phyloP scores from a whole-genome alignment of 2,797 vertebrate species.

The Silurus lanzhouensis region DNA sequence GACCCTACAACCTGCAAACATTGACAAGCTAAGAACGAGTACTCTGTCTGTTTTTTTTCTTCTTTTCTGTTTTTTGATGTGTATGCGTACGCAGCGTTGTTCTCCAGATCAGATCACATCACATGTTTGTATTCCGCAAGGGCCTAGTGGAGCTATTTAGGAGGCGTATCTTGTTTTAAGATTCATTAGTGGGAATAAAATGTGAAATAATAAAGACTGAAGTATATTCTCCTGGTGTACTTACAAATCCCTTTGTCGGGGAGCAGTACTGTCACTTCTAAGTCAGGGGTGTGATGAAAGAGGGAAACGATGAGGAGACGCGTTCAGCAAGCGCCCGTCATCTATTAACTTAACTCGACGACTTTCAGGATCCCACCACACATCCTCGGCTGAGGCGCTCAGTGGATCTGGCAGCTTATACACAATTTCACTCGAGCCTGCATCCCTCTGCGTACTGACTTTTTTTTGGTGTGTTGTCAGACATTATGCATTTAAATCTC shows the following conservation, averaged over 20 bases:
- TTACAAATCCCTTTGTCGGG: conserved; percentile 72
- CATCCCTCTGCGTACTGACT: conserved; percentile 47
- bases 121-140: conserved; percentile 15
- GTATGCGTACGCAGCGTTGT: conserved; percentile 59
- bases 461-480: conserved; percentile 40
- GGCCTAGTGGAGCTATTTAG: conserved; percentile 43
- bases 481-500: conserved; percentile 51
- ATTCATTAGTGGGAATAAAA: conserved; percentile 79
- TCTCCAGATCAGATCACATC: conserved; percentile 45
- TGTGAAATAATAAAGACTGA: conserved; percentile 77
- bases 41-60: conserved; percentile 50
- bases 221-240: conserved; percentile 76
- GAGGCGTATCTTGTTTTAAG: conserved; percentile 75
- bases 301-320: conserved; percentile 74
- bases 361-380: conserved; percentile 71
- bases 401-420: conserved; percentile 70
- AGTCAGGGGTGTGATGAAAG: conserved; percentile 79
- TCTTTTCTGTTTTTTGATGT: not conserved
- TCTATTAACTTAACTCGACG: conserved; percentile 51
- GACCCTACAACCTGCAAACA: conserved; percentile 69
- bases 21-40: conserved; percentile 72
- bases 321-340: conserved; percentile 66
- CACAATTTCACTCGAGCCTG: conserved; percentile 40
- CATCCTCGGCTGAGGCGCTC: conserved; percentile 67
- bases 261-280: conserved; percentile 80